These are phyloP conservation scores for Penaeus japonicus DNA, from an alignment of 1,140 invertebrate species.

Conservation along the genomic window DNA sequence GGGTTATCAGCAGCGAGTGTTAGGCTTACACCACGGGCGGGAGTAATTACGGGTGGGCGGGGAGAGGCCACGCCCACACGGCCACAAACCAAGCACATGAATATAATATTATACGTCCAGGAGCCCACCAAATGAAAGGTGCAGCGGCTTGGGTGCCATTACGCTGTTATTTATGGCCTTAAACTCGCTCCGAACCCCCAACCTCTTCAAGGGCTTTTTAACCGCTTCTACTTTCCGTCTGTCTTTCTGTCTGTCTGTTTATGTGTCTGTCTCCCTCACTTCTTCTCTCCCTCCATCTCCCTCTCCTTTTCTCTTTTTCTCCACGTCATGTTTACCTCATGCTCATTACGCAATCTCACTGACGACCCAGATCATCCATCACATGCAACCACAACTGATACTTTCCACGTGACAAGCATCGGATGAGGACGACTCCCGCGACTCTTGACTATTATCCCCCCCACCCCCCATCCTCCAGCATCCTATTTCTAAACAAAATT, in stretches of 20 bases:
- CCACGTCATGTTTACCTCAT: not conserved
- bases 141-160: conserved; percentile 3
- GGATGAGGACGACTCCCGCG: too few species aligned
- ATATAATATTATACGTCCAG: conserved; percentile 7
- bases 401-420: too few species aligned
- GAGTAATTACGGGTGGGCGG: too few species aligned
- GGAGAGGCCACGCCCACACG: not conserved
- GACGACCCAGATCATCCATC: not conserved
- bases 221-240: too few species aligned
- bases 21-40: too few species aligned
- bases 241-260: not conserved
- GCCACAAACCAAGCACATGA: conserved; percentile 32
- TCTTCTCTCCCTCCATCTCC: not conserved
- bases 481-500: too few species aligned
- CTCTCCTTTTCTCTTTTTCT: not conserved
- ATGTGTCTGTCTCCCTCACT: not conserved
- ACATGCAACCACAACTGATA: too few species aligned
- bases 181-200: too few species aligned
- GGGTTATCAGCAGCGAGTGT: too few species aligned
- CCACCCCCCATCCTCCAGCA: too few species aligned
- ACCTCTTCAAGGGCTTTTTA: too few species aligned
- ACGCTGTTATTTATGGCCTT: conserved; percentile 15
- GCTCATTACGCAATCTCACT: not conserved
- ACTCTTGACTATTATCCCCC: too few species aligned
- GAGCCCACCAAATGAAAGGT: conserved; percentile 16